Evolutionary conservation across 1,140 invertebrate species (phyloP).

Genomic region (Zaprionus davidi): DNA sequence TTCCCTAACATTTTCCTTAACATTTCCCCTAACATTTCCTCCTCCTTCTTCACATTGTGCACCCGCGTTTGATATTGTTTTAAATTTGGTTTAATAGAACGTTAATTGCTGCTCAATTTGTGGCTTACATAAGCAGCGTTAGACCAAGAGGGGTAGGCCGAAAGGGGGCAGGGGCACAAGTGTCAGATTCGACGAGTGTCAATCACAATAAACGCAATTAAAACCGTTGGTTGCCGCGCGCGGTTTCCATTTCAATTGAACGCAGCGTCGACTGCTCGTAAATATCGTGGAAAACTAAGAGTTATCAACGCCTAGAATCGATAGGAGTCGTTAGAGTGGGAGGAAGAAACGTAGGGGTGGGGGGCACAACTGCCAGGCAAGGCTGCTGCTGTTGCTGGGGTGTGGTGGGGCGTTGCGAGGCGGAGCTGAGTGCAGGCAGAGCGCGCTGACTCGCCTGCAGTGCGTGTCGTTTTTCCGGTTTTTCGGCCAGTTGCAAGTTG

Average conservation of each 20-base stretch:
- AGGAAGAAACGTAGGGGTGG: not conserved
- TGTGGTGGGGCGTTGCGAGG: not conserved
- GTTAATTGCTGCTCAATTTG: slow-evolving; percentile 76
- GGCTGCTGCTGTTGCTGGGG: not conserved
- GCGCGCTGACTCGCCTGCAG: slow-evolving; percentile 32
- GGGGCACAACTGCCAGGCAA: not conserved
- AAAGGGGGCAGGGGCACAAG: slow-evolving; percentile 6
- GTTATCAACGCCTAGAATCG: slow-evolving; percentile 45
- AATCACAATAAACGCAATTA: slow-evolving; percentile 81
- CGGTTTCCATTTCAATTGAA: slow-evolving; percentile 77
- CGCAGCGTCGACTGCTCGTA: slow-evolving; percentile 33
- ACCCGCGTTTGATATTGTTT: slow-evolving; percentile 56
- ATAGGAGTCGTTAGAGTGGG: slow-evolving; percentile 1
- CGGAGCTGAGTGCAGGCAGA: not conserved
- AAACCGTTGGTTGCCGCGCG: slow-evolving; percentile 19
- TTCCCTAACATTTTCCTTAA: too few species aligned
- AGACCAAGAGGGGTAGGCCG: not conserved
- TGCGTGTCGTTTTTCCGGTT: slow-evolving; percentile 79
- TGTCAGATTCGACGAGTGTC: slow-evolving; percentile 61
- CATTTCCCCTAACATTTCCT: not conserved
- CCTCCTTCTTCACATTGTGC: not conserved
- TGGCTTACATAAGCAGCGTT: slow-evolving; percentile 45
- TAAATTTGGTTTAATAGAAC: slow-evolving; percentile 71
- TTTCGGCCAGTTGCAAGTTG: slow-evolving; percentile 53
- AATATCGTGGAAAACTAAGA: slow-evolving; percentile 43